Base-by-base conservation (phyloP, 2,888 invertebrate species). In the Monochamus alternatus region DNA sequence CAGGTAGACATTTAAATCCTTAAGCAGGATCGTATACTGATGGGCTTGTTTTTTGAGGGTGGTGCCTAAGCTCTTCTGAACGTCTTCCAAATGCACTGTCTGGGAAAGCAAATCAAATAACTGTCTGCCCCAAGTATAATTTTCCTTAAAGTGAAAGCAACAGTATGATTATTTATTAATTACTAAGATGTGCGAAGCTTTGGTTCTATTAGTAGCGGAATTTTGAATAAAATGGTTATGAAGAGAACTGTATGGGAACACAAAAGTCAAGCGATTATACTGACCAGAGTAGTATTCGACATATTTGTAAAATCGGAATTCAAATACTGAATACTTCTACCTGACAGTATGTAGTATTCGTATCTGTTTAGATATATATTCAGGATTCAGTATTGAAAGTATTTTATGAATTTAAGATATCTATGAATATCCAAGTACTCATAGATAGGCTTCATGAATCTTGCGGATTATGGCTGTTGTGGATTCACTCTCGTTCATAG, bases 51-150 rank as follows among this genome's bases (percentile, higher is more conserved):
- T 87, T 76, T 89, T 91, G 60, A 92, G 90, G 86, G 92, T 92
- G 12, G 90, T 89, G 73, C 92, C 85, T 8, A 93, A 91, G 60
- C 87, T 85, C 78, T 87, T 86, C 81, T 90, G 91, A 32, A 90
- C 88, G n/a, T 90, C 90, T 83, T 93, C 93, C 84, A 94, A 89
- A 43, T 93, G 93, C 73, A 91, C 89, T 72, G 91, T 90, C 92
- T 93, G 87, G 38, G 85, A 84, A 85, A 80, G 78, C 55, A 84
- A 81, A 82, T 74, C 52, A 73, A 47, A 73, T 73, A 67, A 60
- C 47, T 72, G 52, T 43, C 47, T 38, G 55, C 55, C 55, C 55
- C 73, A 78, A 81, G 76, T 78, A 76, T 73, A 78, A 78, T 81
- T 80, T 62, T 75, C 72, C 75, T 79, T 78, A 71, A 74, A 78